Percentiles rank a stretch among this genome's conserved stretches.
Conservation (phyloP, 2,888 invertebrate species). For the Polydrusus tereticollis region DNA sequence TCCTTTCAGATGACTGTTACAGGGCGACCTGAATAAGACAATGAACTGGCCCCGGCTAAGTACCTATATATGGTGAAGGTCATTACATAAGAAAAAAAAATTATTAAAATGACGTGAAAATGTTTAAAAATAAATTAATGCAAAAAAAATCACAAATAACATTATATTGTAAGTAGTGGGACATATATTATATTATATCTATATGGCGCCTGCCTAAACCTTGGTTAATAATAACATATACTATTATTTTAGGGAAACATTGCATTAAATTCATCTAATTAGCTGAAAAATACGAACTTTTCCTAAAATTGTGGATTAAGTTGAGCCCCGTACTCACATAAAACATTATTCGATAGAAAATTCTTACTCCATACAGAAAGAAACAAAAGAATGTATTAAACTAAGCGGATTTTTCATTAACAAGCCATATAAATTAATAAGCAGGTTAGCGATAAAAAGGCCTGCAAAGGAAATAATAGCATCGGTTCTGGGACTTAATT, state of each 20-base stretch:
- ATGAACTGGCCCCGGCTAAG: too few species aligned
- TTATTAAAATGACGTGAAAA: too few species aligned
- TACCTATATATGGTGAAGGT: too few species aligned
- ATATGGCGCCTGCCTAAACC: too few species aligned
- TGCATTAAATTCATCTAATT: neutral
- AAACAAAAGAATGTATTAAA: slow-evolving; percentile 60
- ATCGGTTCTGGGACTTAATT: slow-evolving; percentile 54
- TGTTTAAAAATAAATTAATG: too few species aligned
- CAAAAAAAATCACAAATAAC: too few species aligned
- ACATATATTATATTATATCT: too few species aligned
- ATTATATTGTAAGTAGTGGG: too few species aligned
- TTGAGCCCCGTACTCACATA: neutral
- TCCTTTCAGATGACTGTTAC: too few species aligned
- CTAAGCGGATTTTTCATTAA: slow-evolving; percentile 62
- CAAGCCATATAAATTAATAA: slow-evolving; percentile 65
- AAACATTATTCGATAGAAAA: slow-evolving; percentile 29
- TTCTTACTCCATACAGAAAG: slow-evolving; percentile 48
- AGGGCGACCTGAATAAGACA: too few species aligned
- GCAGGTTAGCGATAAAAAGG: slow-evolving; percentile 57
- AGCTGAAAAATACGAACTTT: neutral
- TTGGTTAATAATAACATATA: too few species aligned
- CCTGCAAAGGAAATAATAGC: slow-evolving; percentile 54
- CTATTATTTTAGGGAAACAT: neutral
- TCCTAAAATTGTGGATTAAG: neutral
- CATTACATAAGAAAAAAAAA: too few species aligned